phyloP scores from a whole-genome alignment of 2,797 vertebrate species.

The Poecilia wingei region DNA sequence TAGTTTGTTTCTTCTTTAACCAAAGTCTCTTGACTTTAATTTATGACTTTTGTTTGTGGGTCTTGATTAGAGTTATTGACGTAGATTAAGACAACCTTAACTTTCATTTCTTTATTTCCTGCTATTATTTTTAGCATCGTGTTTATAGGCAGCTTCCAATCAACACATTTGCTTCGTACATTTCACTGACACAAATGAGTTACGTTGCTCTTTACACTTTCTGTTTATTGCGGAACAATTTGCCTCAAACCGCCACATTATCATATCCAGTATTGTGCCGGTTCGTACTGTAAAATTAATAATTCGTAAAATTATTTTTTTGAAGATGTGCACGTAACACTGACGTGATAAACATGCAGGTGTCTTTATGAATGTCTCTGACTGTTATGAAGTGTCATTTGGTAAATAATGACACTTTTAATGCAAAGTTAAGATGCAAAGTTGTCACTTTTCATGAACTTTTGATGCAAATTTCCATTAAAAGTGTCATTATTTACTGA shows the following conservation, averaged over 20 bases:
- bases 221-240: background rate
- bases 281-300: background rate
- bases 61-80: background rate
- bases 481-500: no score
- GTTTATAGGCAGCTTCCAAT: background rate
- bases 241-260: background rate
- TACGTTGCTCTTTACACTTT: background rate
- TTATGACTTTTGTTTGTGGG: background rate
- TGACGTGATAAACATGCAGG: no score
- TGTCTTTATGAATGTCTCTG: no score
- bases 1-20: background rate
- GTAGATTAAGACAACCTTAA: background rate
- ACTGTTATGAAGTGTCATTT: no score
- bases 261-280: background rate
- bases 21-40: background rate
- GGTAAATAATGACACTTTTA: no score
- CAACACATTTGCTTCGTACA: background rate
- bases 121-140: background rate
- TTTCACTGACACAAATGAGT: background rate
- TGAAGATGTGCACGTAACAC: no score
- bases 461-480: no score
- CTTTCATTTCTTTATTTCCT: background rate
- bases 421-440: no score
- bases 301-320: no score
- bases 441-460: no score